Percentiles rank a stretch among this genome's conserved stretches.
Evolutionary conservation across 1,140 invertebrate genomes (phyloP).

Genomic region (fruit fly (Drosophila melanogaster)): DNA sequence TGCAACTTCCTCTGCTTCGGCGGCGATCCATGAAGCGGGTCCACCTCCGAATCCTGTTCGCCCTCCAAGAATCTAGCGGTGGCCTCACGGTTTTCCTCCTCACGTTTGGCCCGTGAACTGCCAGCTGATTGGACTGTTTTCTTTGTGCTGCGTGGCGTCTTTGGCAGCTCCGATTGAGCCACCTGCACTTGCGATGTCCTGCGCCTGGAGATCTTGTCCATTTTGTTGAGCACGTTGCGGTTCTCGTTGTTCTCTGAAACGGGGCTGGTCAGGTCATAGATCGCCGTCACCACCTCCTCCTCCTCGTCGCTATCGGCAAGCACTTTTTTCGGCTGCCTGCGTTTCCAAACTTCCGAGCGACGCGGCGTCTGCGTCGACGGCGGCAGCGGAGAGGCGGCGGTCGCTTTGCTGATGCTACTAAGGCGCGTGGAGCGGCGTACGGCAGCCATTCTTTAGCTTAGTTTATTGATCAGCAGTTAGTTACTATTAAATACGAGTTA

Average conservation of each 20-base stretch:
- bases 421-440: slow-evolving; percentile 77
- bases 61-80: slow-evolving; percentile 2
- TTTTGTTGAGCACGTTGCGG: slow-evolving; percentile 74
- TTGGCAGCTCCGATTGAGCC: slow-evolving; percentile 30
- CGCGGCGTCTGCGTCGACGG: slow-evolving; percentile 47
- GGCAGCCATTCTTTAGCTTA: slow-evolving; percentile 54
- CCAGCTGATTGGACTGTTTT: slow-evolving; percentile 35
- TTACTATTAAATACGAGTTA: slow-evolving; percentile 22
- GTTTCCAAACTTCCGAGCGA: slow-evolving; percentile 71
- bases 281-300: slow-evolving; percentile 29
- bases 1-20: slow-evolving; percentile 68
- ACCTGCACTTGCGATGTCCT: slow-evolving; percentile 29
- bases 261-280: slow-evolving; percentile 46
- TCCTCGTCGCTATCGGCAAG: slow-evolving; percentile 62
- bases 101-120: slow-evolving; percentile 16
- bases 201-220: slow-evolving; percentile 54
- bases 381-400: slow-evolving; percentile 39
- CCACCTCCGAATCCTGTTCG: slow-evolving; percentile 25
- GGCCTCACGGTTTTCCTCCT: slow-evolving; percentile 32
- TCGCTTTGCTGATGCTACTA: slow-evolving; percentile 67
- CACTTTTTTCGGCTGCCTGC: slow-evolving; percentile 51
- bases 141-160: slow-evolving; percentile 79
- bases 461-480: slow-evolving; percentile 2
- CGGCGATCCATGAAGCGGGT: slow-evolving; percentile 56
- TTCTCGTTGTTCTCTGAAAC: slow-evolving; percentile 81